Conservation (phyloP, 2,797 vertebrate genomes). For the Darevskia mixta region DNA sequence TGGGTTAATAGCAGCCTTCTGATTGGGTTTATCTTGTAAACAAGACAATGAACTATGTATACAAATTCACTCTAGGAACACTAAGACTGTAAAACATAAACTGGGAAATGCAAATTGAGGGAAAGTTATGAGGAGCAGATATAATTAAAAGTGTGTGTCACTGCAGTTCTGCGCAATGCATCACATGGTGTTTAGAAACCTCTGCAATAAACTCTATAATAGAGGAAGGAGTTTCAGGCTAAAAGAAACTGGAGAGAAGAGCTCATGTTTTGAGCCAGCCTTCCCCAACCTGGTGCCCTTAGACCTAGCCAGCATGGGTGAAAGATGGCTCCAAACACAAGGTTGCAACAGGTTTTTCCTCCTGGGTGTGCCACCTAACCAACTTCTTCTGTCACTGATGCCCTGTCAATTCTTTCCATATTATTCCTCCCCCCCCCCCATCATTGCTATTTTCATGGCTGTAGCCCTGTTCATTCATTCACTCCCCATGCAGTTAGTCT, state of each 20-base stretch:
- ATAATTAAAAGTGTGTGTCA: slow-evolving; percentile 39
- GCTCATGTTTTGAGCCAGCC: background rate
- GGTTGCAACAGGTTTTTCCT: too few relatives aligned
- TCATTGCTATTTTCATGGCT: too few relatives aligned
- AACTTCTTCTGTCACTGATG: too few relatives aligned
- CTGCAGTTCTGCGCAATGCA: background rate
- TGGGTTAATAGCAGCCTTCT: slow-evolving; percentile 46
- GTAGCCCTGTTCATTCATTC: too few relatives aligned
- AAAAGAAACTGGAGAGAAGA: background rate
- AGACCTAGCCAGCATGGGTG: too few relatives aligned
- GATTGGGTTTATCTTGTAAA: slow-evolving; percentile 58
- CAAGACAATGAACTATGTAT: slow-evolving; percentile 42
- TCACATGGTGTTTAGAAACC: background rate
- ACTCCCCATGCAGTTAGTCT: too few relatives aligned
- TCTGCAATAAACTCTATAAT: background rate
- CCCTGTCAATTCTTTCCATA: too few relatives aligned
- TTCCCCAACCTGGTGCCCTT: too few relatives aligned
- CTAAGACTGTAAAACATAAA: slow-evolving; percentile 45
- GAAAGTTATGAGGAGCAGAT: slow-evolving; percentile 11
- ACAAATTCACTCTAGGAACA: slow-evolving; percentile 34
- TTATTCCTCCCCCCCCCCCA: too few relatives aligned
- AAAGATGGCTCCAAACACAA: too few relatives aligned
- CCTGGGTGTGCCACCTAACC: too few relatives aligned
- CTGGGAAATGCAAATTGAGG: slow-evolving; percentile 41
- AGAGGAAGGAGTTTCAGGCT: background rate